Percentiles rank a stretch among this genome's conserved stretches.
Evolutionary conservation across 1,140 invertebrate species (phyloP).

Genomic region (Sminthurinus signatus): DNA sequence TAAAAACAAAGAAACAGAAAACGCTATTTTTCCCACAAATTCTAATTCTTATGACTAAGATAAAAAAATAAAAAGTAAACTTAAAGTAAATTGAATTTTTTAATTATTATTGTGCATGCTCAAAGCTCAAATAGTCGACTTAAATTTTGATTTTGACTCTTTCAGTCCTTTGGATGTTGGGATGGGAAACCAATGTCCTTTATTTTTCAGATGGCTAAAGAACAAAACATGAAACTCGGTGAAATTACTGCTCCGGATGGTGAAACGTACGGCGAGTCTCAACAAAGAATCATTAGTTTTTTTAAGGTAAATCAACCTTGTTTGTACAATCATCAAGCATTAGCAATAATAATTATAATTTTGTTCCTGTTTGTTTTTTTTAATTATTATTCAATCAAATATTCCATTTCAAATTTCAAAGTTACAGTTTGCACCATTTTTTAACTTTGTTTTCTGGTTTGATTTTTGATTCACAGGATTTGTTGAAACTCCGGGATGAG

Average conservation of each 20-base stretch:
- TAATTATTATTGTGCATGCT: too few relatives aligned
- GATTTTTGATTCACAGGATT: background rate
- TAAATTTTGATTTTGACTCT: too few relatives aligned
- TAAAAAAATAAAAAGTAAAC: too few relatives aligned
- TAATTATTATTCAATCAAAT: background rate
- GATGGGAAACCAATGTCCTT: background rate
- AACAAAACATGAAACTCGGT: background rate
- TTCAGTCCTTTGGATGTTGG: background rate
- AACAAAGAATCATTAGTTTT: background rate
- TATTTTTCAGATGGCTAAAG: background rate
- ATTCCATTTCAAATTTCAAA: background rate
- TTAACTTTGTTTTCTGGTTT: background rate
- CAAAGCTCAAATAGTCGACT: too few relatives aligned
- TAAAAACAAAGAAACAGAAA: too few relatives aligned
- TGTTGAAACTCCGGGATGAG: background rate
- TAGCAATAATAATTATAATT: background rate
- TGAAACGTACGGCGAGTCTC: background rate
- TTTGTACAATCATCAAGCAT: too few relatives aligned
- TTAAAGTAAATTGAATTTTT: too few relatives aligned
- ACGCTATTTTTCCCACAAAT: too few relatives aligned
- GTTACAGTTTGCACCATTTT: background rate
- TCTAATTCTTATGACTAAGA: too few relatives aligned
- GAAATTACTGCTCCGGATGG: background rate
- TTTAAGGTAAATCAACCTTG: too few relatives aligned
- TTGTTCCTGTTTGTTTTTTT: background rate